A percentile compares a stretch with the other conserved stretches of the same genome.
phyloP scores from a whole-genome alignment of 2,888 invertebrate species.

The Poecilus cupreus region DNA sequence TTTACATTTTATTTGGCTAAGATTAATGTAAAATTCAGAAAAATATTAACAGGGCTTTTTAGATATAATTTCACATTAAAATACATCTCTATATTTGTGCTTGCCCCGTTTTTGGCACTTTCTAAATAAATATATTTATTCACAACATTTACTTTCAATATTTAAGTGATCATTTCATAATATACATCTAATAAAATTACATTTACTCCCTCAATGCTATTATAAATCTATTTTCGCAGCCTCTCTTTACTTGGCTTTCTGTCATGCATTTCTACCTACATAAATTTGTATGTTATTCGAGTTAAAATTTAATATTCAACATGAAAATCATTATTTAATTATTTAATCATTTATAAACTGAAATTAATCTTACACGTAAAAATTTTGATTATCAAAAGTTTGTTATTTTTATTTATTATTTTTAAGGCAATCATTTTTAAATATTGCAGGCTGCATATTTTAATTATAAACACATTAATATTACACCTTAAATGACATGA shows the following conservation, averaged over 20 bases:
- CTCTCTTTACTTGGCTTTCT: not conserved
- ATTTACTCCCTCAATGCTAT: not conserved
- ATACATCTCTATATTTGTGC: slow-evolving; percentile 51
- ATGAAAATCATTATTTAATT: not conserved
- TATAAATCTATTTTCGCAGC: slow-evolving; percentile 35
- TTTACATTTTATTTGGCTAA: slow-evolving; percentile 37
- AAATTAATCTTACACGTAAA: slow-evolving; percentile 37
- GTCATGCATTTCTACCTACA: not conserved
- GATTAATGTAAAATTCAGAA: slow-evolving; percentile 50
- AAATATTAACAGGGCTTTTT: slow-evolving; percentile 52
- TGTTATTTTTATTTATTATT: slow-evolving; percentile 41
- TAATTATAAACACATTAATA: not conserved
- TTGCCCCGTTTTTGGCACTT: slow-evolving; percentile 56
- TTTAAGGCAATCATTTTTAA: slow-evolving; percentile 54
- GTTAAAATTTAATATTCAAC: slow-evolving; percentile 15
- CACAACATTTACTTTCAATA: slow-evolving; percentile 33
- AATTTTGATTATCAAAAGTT: slow-evolving; percentile 56
- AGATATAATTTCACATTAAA: slow-evolving; percentile 35
- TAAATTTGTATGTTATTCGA: slow-evolving; percentile 42
- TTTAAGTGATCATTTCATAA: slow-evolving; percentile 33
- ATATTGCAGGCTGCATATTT: slow-evolving; percentile 51
- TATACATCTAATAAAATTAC: slow-evolving; percentile 51
- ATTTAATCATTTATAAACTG: not conserved
- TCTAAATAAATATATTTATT: slow-evolving; percentile 44
- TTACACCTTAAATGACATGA: not conserved